These are phyloP conservation scores for Bellardia bayeri DNA, from an alignment of 2,888 invertebrate genomes.

Conservation along the genomic window DNA sequence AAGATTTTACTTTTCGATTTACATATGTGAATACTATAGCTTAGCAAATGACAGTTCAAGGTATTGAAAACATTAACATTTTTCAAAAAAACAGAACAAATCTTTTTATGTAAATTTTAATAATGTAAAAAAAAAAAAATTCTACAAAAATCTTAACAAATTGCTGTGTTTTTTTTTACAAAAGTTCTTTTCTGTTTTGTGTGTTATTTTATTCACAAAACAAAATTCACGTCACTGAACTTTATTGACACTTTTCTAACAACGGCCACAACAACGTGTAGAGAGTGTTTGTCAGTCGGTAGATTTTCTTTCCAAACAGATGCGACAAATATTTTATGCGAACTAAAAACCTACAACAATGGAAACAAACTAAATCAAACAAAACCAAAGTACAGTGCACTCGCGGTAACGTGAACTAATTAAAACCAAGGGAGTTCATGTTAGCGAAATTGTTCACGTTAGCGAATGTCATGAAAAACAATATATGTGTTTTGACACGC, in stretches of 20 bases:
- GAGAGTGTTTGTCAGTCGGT: not conserved
- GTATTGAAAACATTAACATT: conserved; percentile 50
- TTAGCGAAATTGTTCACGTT: no score
- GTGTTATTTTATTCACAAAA: conserved; percentile 34
- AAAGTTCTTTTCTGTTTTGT: not conserved
- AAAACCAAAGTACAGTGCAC: conserved; percentile 29
- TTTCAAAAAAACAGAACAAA: conserved; percentile 11
- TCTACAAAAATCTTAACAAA: conserved; percentile 50
- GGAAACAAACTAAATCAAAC: not conserved
- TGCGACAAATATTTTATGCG: conserved; percentile 62
- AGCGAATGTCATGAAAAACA: no score
- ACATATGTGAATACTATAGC: conserved; percentile 1
- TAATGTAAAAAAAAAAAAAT: conserved; percentile 14
- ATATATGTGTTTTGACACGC: no score
- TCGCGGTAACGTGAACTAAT: no score
- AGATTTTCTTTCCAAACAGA: conserved; percentile 59
- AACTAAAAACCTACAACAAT: conserved; percentile 50
- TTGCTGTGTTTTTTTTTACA: conserved; percentile 20
- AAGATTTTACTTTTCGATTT: conserved; percentile 17
- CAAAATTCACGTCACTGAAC: conserved; percentile 66
- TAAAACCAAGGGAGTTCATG: no score
- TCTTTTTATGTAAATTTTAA: conserved; percentile 51
- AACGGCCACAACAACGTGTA: not conserved
- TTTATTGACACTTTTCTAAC: conserved; percentile 64
- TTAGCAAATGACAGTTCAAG: conserved; percentile 62